These are phyloP conservation scores for Spea multiplicata DNA, from an alignment of 2,113 vertebrate genomes.

Conservation along the genomic window DNA sequence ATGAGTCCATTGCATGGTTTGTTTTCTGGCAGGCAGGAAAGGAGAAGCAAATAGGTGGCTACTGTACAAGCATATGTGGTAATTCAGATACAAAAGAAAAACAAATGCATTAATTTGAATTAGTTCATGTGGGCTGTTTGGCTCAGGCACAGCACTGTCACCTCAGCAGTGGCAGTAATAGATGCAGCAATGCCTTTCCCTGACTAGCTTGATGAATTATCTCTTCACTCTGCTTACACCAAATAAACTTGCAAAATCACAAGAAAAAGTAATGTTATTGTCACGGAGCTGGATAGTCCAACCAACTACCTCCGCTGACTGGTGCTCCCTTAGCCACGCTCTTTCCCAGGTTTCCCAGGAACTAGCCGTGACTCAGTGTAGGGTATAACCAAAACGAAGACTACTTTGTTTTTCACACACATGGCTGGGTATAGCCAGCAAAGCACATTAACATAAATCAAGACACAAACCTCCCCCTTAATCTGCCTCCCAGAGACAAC, in stretches of 20 bases:
- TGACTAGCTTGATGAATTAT: slow-evolving; percentile 6
- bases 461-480: too few relatives aligned
- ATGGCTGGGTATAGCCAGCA: too few relatives aligned
- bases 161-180: background rate
- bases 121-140: slow-evolving; percentile 10
- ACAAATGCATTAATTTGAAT: slow-evolving; percentile 16
- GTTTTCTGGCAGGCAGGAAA: background rate
- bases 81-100: background rate
- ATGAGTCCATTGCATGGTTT: background rate
- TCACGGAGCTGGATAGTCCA: too few relatives aligned
- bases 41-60: background rate
- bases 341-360: too few relatives aligned
- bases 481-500: too few relatives aligned
- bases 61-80: background rate
- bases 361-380: too few relatives aligned
- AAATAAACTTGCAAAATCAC: background rate
- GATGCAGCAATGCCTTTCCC: background rate
- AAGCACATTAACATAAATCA: too few relatives aligned
- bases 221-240: slow-evolving; percentile 16
- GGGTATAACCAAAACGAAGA: too few relatives aligned
- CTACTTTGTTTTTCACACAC: too few relatives aligned
- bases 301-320: too few relatives aligned
- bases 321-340: too few relatives aligned
- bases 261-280: background rate
- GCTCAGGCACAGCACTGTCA: background rate